A percentile compares a stretch with the other conserved stretches of the same genome.
Conservation (phyloP, 2,888 invertebrate genomes). For the Hartigia nigra region DNA sequence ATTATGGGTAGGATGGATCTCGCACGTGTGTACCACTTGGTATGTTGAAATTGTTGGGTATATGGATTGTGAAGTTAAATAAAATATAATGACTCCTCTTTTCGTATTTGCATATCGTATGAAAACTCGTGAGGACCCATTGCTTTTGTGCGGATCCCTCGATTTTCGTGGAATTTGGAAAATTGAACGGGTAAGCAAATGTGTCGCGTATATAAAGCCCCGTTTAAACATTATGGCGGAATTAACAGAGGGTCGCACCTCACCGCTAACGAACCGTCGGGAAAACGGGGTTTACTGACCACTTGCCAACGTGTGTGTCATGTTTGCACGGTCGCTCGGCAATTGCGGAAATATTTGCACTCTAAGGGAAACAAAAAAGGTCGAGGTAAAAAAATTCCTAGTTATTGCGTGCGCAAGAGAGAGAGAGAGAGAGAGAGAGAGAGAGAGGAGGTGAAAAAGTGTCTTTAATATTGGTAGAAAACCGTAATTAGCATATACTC, state of each 20-base stretch:
- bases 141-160: background rate
- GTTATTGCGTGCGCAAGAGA: background rate
- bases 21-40: background rate
- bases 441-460: too few species aligned
- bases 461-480: background rate
- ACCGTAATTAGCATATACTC: background rate
- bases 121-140: background rate
- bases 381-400: background rate
- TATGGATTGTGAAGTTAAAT: background rate
- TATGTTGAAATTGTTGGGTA: background rate
- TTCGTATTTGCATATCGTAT: background rate
- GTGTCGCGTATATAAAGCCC: background rate
- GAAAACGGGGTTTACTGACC: background rate
- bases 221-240: constrained; percentile 47
- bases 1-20: background rate
- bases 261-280: background rate
- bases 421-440: too few species aligned
- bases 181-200: background rate
- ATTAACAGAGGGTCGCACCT: constrained; percentile 36
- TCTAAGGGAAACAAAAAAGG: constrained; percentile 18
- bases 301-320: background rate
- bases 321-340: constrained; percentile 35
- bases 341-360: constrained; percentile 44
- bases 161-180: background rate
- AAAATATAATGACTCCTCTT: background rate